phyloP scores from a whole-genome alignment of 2,888 invertebrate genomes.

The Odontothrips loti region DNA sequence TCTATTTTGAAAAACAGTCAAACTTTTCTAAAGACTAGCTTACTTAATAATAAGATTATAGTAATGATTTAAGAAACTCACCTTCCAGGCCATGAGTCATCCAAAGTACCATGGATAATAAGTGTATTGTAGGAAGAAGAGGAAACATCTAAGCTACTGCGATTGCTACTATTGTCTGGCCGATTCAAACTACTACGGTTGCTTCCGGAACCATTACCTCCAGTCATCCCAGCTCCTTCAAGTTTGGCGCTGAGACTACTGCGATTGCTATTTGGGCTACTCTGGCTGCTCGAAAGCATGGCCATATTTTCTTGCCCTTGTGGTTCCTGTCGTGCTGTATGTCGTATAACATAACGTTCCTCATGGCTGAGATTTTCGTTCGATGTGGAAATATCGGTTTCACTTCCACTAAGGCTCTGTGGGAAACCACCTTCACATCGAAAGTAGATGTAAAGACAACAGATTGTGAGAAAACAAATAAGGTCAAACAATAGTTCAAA shows the following conservation, averaged over 20 bases:
- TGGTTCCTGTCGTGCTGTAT: constrained; percentile 81
- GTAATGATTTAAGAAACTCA: constrained; percentile 35
- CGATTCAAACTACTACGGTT: constrained; percentile 57
- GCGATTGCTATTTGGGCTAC: constrained; percentile 35
- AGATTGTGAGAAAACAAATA: neutral
- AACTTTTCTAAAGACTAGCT: neutral
- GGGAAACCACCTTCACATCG: constrained; percentile 54
- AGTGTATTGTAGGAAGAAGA: constrained; percentile 78
- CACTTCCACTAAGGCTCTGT: constrained; percentile 78
- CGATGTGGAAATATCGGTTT: constrained; percentile 85
- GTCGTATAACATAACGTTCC: constrained; percentile 75
- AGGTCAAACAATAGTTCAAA: neutral
- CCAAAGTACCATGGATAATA: constrained; percentile 71
- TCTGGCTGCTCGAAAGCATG: constrained; percentile 2
- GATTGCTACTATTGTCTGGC: constrained; percentile 4
- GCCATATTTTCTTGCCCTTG: constrained; percentile 80
- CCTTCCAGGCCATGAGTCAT: constrained; percentile 65
- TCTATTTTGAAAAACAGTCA: no score
- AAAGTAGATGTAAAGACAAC: neutral
- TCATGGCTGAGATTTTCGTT: constrained; percentile 84
- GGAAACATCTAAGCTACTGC: constrained; percentile 55
- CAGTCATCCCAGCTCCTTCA: constrained; percentile 12
- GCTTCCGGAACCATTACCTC: constrained; percentile 46
- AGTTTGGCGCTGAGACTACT: constrained; percentile 33
- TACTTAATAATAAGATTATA: neutral